A percentile compares a stretch with the other conserved stretches of the same genome.
These are phyloP conservation scores for Mayetiola destructor DNA, from an alignment of 2,888 invertebrate species.

Conservation along the genomic window DNA sequence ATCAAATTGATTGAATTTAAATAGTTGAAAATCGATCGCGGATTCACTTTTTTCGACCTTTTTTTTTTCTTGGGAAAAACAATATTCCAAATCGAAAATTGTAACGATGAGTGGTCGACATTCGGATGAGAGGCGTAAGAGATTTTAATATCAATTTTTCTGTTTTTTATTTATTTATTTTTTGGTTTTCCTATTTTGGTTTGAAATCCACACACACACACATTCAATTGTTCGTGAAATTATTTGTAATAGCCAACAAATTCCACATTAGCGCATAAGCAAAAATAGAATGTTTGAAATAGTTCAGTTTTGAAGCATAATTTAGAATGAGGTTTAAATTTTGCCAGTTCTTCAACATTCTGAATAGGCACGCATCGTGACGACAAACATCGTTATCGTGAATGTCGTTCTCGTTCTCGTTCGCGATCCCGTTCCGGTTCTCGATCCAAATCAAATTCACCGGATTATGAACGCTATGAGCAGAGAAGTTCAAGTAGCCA, in stretches of 20 bases:
- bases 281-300: not conserved
- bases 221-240: not conserved
- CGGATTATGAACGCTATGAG: not conserved
- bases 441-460: constrained; percentile 16
- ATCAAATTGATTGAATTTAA: too few species aligned
- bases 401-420: constrained; percentile 8
- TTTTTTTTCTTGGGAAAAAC: too few species aligned
- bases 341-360: constrained; percentile 22
- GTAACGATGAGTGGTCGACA: constrained; percentile 1
- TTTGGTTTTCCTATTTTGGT: not conserved
- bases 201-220: not conserved
- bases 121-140: constrained; percentile 3
- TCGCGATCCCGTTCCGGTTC: constrained; percentile 16
- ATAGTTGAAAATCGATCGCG: too few species aligned
- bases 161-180: not conserved
- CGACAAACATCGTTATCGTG: not conserved
- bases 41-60: too few species aligned
- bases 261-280: not conserved
- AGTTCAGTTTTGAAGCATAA: not conserved
- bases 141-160: not conserved
- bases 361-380: constrained; percentile 17
- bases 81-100: too few species aligned
- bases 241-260: not conserved
- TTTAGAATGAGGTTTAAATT: constrained; percentile 21
- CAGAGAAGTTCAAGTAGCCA: not conserved